Base-by-base conservation (phyloP, 2,797 vertebrate genomes). In the Bryconaethiops microstoma region DNA sequence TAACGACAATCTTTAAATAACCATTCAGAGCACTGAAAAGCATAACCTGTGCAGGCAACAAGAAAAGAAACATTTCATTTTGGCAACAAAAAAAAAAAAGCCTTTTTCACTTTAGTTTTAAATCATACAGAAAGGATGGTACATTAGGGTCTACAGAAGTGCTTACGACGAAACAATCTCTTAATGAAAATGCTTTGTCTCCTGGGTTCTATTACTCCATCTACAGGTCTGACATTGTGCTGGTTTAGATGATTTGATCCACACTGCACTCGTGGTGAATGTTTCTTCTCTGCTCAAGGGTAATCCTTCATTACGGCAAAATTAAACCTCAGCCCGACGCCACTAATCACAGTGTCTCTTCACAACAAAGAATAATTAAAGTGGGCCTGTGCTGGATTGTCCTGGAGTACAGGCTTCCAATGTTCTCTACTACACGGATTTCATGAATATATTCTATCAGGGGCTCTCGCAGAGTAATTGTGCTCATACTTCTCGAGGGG, bases 381-480 rank as follows among this genome's bases (percentile, higher is more conserved):
- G 45, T 50, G 40, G 25, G 72, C 55, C 54, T 74, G 35, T 42
- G 63, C 17, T 70, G 42, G 67, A 81, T 48, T 54, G 64, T 57
- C 55, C 25, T 75, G 73, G 70, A 70, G 65, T 76, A 54, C 12
- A 40, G 1, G 14, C 35, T 70, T 62, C 25, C 73, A 62, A 76
- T 52, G 40, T 4, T 42, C 39, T 12, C 19, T 54, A 19, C 67
- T 40, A 25, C 25, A 25, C 13, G 35, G 29, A 76, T 48, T 76
- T 76, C 73, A 81, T 76, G 73, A 81, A 81, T 69, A 81, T 63
- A 76, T 81, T 60, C 39, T 39, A 74, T 14, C n/a, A 52, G 72
- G 55, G 55, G 25, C 19, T 55, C 50, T 57, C 16, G 4, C 35
- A 21, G 12, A 74, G 55, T 74, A 74, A 74, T 74, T 60, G n/a